Evolutionary conservation across 2,113 vertebrate species (phyloP).

Genomic region (Vireo altiloquus): DNA sequence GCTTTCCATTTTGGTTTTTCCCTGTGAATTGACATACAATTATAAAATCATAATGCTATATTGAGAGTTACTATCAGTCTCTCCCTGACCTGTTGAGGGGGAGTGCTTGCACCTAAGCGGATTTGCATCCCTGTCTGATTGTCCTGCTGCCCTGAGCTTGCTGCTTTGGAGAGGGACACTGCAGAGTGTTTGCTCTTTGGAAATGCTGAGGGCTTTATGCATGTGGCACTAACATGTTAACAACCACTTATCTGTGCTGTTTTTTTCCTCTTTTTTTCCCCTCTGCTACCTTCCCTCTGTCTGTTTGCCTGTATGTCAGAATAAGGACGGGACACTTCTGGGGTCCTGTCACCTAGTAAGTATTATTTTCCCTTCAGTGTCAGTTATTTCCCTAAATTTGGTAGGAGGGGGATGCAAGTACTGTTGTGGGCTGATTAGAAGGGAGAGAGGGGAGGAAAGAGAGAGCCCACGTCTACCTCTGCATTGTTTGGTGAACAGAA

Average conservation of each 20-base stretch:
- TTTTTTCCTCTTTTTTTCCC: slow-evolving; percentile 74
- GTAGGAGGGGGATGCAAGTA: background rate
- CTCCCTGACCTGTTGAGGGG: background rate
- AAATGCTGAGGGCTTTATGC: slow-evolving; percentile 29
- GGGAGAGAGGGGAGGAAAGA: background rate
- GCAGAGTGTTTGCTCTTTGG: background rate
- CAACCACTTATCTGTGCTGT: slow-evolving; percentile 73
- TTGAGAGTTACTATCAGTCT: background rate
- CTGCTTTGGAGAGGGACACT: background rate
- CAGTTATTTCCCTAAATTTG: background rate
- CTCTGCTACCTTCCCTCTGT: slow-evolving; percentile 73
- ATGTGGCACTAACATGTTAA: slow-evolving; percentile 51
- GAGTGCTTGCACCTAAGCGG: background rate
- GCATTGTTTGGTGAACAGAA: background rate
- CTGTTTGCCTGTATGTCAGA: slow-evolving; percentile 85
- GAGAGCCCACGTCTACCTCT: background rate
- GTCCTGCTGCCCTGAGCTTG: background rate
- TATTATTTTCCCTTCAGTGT: slow-evolving; percentile 73
- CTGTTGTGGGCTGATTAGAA: background rate
- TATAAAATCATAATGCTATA: background rate
- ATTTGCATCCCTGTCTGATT: background rate
- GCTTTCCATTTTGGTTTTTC: background rate
- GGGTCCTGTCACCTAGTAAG: slow-evolving; percentile 98
- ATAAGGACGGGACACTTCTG: slow-evolving; percentile 91
- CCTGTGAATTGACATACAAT: background rate